Conservation (phyloP, 1,140 invertebrate genomes). For the Manduca sexta region DNA sequence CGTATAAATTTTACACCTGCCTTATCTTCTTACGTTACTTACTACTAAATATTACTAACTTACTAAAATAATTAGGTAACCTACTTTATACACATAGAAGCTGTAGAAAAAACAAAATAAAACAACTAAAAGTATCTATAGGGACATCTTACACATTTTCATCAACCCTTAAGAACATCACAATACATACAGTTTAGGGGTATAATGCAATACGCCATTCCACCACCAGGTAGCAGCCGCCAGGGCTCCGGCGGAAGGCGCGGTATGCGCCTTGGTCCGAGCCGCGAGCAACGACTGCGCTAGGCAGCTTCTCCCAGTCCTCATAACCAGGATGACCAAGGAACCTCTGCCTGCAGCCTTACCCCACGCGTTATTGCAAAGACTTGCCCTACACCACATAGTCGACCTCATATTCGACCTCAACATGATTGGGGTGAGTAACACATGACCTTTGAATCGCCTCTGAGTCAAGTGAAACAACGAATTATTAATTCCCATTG, state of each 20-base stretch:
- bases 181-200: too few relatives aligned
- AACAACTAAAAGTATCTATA: too few relatives aligned
- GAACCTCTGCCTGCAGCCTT: slow-evolving; percentile 49
- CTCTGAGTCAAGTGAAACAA: not conserved
- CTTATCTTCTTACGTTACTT: too few relatives aligned
- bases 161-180: too few relatives aligned
- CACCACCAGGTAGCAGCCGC: slow-evolving; percentile 44
- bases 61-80: too few relatives aligned
- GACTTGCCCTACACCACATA: slow-evolving; percentile 49
- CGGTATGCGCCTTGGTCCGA: slow-evolving; percentile 50
- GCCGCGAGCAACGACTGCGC: slow-evolving; percentile 40
- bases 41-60: too few relatives aligned
- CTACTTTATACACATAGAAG: too few relatives aligned
- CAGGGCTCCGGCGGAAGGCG: slow-evolving; percentile 53
- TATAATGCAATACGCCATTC: too few relatives aligned
- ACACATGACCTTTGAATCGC: not conserved
- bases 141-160: too few relatives aligned
- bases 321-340: slow-evolving; percentile 36
- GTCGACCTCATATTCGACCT: slow-evolving; percentile 54
- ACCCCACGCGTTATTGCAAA: slow-evolving; percentile 51
- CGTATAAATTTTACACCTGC: too few relatives aligned
- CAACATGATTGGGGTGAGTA: slow-evolving; percentile 45
- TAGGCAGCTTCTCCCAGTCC: slow-evolving; percentile 38
- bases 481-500: not conserved
- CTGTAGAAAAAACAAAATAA: too few relatives aligned